Conservation (phyloP, 2,113 vertebrate genomes). For the Rynchops niger region DNA sequence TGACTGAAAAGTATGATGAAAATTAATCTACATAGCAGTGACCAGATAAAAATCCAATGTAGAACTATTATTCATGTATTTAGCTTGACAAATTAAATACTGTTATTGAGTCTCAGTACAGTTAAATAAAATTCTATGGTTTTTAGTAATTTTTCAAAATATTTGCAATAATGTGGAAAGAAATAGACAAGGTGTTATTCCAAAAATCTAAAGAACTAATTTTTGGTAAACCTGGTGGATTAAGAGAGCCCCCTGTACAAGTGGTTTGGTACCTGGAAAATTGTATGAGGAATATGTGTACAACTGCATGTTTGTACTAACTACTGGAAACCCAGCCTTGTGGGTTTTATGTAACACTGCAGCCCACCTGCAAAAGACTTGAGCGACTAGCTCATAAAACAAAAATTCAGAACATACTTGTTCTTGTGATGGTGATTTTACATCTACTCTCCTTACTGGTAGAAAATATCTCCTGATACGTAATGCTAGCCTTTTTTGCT, state of each 20-base stretch:
- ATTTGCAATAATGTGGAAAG: background rate
- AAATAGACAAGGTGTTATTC: background rate
- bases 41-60: background rate
- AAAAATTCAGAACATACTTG: background rate
- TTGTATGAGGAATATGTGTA: background rate
- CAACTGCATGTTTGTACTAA: background rate
- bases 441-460: background rate
- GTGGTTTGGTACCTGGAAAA: background rate
- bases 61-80: background rate
- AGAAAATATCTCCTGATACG: background rate
- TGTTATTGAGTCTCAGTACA: background rate
- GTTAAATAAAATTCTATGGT: background rate
- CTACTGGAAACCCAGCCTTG: background rate
- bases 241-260: background rate
- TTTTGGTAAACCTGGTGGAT: background rate
- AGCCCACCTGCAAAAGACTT: background rate
- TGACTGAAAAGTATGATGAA: background rate
- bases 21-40: background rate
- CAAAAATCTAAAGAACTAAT: background rate
- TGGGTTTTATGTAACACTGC: background rate
- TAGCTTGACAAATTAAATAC: background rate
- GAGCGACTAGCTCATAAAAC: background rate
- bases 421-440: background rate
- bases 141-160: background rate
- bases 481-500: background rate